Conservation (phyloP, 2,888 invertebrate species). For the Pterobdella sp. region DNA sequence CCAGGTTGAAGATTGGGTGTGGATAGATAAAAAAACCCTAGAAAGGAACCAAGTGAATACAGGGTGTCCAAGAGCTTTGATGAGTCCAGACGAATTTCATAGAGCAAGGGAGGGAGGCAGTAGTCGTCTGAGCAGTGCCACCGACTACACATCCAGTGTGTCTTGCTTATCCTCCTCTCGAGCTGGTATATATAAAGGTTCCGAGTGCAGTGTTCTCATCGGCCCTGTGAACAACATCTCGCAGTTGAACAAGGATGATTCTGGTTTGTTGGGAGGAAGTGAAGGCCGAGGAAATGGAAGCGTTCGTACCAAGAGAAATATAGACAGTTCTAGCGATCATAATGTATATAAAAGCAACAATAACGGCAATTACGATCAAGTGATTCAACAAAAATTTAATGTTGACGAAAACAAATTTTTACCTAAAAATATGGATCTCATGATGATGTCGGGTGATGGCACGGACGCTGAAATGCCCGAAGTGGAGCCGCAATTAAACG, state of each 20-base stretch:
- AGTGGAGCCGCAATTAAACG: neutral
- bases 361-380: too few species aligned
- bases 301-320: too few species aligned
- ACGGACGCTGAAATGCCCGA: too few species aligned
- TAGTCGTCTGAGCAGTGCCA: slow-evolving; percentile 49
- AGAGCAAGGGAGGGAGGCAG: slow-evolving; percentile 40
- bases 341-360: too few species aligned
- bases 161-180: slow-evolving; percentile 31
- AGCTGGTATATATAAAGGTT: slow-evolving; percentile 48
- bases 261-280: too few species aligned
- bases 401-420: too few species aligned
- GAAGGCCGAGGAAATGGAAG: slow-evolving; percentile 1
- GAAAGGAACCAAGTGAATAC: slow-evolving; percentile 52
- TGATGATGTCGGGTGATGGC: neutral
- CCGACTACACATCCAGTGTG: slow-evolving; percentile 51
- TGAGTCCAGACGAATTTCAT: slow-evolving; percentile 52
- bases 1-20: slow-evolving; percentile 60
- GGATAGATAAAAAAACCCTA: slow-evolving; percentile 75
- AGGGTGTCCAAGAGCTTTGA: slow-evolving; percentile 47
- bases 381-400: too few species aligned
- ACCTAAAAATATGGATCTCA: too few species aligned
- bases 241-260: neutral
- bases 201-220: slow-evolving; percentile 52
- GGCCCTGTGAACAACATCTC: slow-evolving; percentile 38
- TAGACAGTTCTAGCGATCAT: too few species aligned